Conservation (phyloP, 2,888 invertebrate genomes). For the Melinaea menophilus region DNA sequence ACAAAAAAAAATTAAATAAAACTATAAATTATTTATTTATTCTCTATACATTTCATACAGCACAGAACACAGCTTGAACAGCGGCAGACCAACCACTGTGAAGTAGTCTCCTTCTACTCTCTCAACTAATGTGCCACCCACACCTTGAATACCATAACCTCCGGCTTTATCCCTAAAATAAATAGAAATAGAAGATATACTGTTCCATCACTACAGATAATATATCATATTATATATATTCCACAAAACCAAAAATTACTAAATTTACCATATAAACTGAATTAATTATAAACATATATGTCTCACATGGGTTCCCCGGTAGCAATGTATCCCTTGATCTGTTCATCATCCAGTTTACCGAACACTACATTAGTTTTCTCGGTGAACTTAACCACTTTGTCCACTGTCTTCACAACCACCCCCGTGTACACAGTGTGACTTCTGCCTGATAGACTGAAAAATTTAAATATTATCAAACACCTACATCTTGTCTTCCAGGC, state of each 20-base stretch:
- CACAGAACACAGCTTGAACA: constrained; percentile 79
- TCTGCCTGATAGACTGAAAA: constrained; percentile 83
- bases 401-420: constrained; percentile 84
- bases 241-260: neutral
- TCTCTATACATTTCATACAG: constrained; percentile 71
- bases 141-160: constrained; percentile 92
- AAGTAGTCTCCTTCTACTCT: constrained; percentile 91
- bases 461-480: too few species aligned
- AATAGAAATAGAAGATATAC: neutral
- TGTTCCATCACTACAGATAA: too few species aligned
- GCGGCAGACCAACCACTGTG: constrained; percentile 92
- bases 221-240: too few species aligned
- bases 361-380: constrained; percentile 91
- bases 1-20: too few species aligned
- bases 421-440: constrained; percentile 93
- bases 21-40: constrained; percentile 15
- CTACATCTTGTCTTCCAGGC: too few species aligned
- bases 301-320: constrained; percentile 94
- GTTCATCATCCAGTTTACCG: constrained; percentile 83
- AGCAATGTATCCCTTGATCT: constrained; percentile 89
- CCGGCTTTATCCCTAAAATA: constrained; percentile 89
- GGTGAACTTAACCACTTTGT: constrained; percentile 82
- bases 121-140: constrained; percentile 89
- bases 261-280: too few species aligned
- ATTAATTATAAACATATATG: neutral